A percentile compares a stretch with the other conserved stretches of the same genome.
These are phyloP conservation scores for Pempheris klunzingeri DNA, from an alignment of 2,797 vertebrate genomes.

Conservation along the genomic window DNA sequence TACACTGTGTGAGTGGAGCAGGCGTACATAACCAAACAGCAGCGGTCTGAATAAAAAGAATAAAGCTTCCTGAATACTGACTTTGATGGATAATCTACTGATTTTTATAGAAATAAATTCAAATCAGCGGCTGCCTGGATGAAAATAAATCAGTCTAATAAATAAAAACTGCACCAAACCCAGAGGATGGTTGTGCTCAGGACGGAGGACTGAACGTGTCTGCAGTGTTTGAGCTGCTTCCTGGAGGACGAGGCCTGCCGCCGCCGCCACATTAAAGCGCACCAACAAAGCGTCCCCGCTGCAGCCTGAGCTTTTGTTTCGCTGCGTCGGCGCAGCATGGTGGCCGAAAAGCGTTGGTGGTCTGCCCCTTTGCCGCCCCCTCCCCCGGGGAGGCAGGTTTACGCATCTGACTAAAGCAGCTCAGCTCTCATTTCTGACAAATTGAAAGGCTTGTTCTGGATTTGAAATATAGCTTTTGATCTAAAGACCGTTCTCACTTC, in stretches of 20 bases:
- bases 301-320: conserved; percentile 91
- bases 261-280: conserved; percentile 43
- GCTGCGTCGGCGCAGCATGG: conserved; percentile 85
- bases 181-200: background rate
- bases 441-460: conserved; percentile 57
- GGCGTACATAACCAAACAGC: too few relatives aligned
- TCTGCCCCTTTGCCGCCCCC: conserved; percentile 72
- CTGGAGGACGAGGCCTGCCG: conserved; percentile 23
- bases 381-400: conserved; percentile 49
- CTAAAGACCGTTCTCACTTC: conserved; percentile 12
- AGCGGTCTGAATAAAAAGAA: too few relatives aligned
- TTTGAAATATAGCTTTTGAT: conserved; percentile 55
- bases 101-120: too few relatives aligned
- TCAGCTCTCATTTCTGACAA: conserved; percentile 56
- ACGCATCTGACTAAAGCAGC: conserved; percentile 38
- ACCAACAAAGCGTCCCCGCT: conserved; percentile 83
- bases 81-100: too few relatives aligned
- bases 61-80: background rate
- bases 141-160: too few relatives aligned
- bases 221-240: background rate
- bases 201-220: background rate
- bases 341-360: conserved; percentile 78
- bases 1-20: too few relatives aligned
- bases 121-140: background rate
- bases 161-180: background rate